Base-by-base conservation (phyloP, 1,140 invertebrate species). In the Drosophila tristis region DNA sequence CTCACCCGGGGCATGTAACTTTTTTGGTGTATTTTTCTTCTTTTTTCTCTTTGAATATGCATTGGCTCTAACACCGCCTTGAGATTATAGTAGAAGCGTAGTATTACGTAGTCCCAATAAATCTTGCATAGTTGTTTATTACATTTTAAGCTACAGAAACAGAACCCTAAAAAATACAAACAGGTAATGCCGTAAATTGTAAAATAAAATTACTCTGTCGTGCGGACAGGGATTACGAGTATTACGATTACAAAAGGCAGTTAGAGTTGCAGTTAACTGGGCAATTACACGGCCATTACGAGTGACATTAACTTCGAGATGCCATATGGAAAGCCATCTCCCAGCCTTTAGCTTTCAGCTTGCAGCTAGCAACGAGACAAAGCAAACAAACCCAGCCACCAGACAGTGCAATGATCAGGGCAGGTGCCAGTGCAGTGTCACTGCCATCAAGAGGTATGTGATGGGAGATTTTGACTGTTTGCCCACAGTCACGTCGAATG, bases 1-100 rank as follows among this genome's bases (percentile, higher is more conserved):
- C 96, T 97, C 96, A 97, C 96, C 94, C 95, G 95, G 96, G 96
- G 96, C 96, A 97, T 84, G 90, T 91, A 91, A 67, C 92, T 95
- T 95, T 95, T 92, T 81, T 84, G 8, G 0, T 13, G 5, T 26
- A 58, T 55, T 64, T 11, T 48, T 62, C 3, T 11, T 42, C n/a
- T 8, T 15, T 20, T 29, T 25, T 20, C 8, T 13, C n/a, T 50
- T 23, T 8, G 7, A 42, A 39, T 23, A 23, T 23, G 2, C 3
- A 3, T 25, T 42, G 5, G 20, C 49, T 20, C 25, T 26, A 16
- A 16, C 16, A 16, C 16, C 16, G 16, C 16, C 1, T 16, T 16
- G 25, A 26, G 6, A 7, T 7, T 29, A 2, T 35, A 35, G 0
- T 9, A 35, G 9, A 9, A 9, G 8, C 9, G 31, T 4, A 11